Base-by-base conservation (phyloP, 92 coral and sea anemone genomes). In the Metridium senile region DNA sequence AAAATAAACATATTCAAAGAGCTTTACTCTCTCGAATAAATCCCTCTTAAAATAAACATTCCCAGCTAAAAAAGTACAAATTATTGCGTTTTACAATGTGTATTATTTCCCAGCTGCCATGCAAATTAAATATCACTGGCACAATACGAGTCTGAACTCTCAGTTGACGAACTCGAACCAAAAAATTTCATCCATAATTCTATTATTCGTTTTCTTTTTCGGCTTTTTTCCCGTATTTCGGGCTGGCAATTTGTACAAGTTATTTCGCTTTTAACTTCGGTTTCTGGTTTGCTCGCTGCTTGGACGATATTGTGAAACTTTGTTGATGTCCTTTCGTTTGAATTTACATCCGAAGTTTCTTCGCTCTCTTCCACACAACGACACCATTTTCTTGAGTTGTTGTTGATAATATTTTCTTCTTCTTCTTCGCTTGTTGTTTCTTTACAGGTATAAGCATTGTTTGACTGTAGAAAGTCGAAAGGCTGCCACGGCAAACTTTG, bases 171-270 rank as follows among this genome's bases (percentile, higher is more conserved):
- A 7, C 78, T 62, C 53, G 78, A 88, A 3, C 93, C 93, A 53
- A 88, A 88, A 75, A 88, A 88, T 28, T 84, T 74, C 93, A 88
- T 88, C 88, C 88, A 88, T 33, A 78, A 75, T 39, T 88, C 81
- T 25, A 88, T 84, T 33, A 84, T 85, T 68, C 72, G 68, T 65
- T 71, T 62, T 71, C 82, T 58, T 51, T 78, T 59, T 31, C 78
- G 63, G n/a, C n/a, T 34, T 25, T 88, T 72, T 23, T 84, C 86
- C 0, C 57, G 76, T 6, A 79, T 79, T 68, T 70, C 77, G 1
- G 34, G 64, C 20, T 58, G 76, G 35, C 59, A 54, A 39, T 13
- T 39, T 39, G 6, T 13, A 13, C 49, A 39, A 4, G 6, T 39
- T 4, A 39, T 13, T 39, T 39, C 49, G 49, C 49, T 39, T 39